phyloP scores from a whole-genome alignment of 2,888 invertebrate species.

The Xanthia icteritia region DNA sequence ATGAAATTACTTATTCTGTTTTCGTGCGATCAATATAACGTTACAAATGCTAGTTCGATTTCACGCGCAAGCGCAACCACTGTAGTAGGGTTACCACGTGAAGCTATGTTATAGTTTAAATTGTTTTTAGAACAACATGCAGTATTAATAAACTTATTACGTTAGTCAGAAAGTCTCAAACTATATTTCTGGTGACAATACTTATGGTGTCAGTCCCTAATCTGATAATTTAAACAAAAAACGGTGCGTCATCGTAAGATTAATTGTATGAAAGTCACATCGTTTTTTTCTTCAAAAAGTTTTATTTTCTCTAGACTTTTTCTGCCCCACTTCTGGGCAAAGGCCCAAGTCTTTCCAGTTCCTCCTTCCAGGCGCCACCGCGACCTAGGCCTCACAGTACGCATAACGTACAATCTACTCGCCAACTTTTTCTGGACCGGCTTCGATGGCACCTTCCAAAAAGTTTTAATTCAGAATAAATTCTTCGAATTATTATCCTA shows the following conservation, averaged over 20 bases:
- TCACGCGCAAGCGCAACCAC: slow-evolving; percentile 41
- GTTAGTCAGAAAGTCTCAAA: neutral
- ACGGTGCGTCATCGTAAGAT: no score
- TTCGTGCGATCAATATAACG: slow-evolving; percentile 38
- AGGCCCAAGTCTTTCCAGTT: no score
- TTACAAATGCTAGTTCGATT: slow-evolving; percentile 47
- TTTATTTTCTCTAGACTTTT: neutral
- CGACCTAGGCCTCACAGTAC: neutral
- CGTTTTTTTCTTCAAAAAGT: neutral
- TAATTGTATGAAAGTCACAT: neutral
- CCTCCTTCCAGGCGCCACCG: neutral
- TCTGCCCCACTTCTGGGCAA: no score
- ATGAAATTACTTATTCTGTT: slow-evolving; percentile 31
- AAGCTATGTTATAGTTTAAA: neutral
- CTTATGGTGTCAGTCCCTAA: neutral
- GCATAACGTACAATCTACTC: neutral
- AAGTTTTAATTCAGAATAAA: neutral
- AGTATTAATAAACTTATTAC: neutral
- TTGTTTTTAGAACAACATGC: neutral
- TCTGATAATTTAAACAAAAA: no score
- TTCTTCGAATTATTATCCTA: neutral
- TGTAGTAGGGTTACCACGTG: slow-evolving; percentile 47
- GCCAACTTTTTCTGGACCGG: neutral
- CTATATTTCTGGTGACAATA: neutral
- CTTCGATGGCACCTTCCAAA: neutral